Conservation (phyloP, 1,140 invertebrate genomes). For the Elymnias hypermnestra region DNA sequence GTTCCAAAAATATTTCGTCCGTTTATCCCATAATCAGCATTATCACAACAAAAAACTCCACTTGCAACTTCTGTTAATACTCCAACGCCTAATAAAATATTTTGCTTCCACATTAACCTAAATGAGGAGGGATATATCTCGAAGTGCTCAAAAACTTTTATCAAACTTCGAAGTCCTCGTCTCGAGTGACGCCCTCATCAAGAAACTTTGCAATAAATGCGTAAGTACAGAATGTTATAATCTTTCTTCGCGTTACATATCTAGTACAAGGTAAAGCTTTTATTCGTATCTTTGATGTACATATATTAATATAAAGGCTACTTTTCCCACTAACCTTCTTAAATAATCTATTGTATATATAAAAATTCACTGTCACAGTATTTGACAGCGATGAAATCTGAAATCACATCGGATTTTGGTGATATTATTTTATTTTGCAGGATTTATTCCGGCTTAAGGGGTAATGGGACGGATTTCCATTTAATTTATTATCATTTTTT, state of each 20-base stretch:
- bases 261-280: too few species aligned
- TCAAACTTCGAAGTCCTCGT: constrained; percentile 21
- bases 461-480: too few species aligned
- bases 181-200: constrained; percentile 27
- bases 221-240: constrained; percentile 19
- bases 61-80: constrained; percentile 3
- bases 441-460: too few species aligned
- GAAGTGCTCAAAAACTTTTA: constrained; percentile 28
- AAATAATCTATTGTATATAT: too few species aligned
- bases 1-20: background rate
- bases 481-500: too few species aligned
- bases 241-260: constrained; percentile 1
- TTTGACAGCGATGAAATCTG: too few species aligned
- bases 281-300: too few species aligned
- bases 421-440: too few species aligned
- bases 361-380: too few species aligned
- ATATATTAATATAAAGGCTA: too few species aligned
- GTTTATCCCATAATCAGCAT: background rate
- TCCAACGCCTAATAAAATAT: constrained; percentile 20
- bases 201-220: constrained; percentile 32
- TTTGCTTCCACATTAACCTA: constrained; percentile 21
- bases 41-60: constrained; percentile 5
- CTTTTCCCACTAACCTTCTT: too few species aligned
- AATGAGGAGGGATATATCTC: constrained; percentile 20
- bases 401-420: too few species aligned